Evolutionary conservation across 1,140 invertebrate species (phyloP).

Genomic region (Pogonus chalceus): DNA sequence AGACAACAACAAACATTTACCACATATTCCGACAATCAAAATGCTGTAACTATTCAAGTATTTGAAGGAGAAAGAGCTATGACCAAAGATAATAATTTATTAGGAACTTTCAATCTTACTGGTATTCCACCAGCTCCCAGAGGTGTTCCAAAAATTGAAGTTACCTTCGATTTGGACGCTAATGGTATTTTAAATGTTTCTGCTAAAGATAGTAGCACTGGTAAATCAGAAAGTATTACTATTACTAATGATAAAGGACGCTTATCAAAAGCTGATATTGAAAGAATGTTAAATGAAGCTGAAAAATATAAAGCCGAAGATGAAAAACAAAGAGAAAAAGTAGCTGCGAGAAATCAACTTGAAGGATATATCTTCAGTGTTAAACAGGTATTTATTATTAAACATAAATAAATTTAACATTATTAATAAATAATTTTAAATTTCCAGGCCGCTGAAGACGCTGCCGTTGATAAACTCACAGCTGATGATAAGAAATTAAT

Average conservation of each 20-base stretch:
- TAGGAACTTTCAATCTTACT: conserved; percentile 59
- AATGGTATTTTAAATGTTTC: conserved; percentile 74
- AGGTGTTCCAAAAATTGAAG: conserved; percentile 87
- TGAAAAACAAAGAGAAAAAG: conserved; percentile 51
- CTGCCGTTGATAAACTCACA: conserved; percentile 49
- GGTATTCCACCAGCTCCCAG: conserved; percentile 68
- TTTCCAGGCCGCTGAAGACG: conserved; percentile 50
- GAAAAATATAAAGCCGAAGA: conserved; percentile 61
- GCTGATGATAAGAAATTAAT: conserved; percentile 50
- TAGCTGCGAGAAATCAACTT: conserved; percentile 66
- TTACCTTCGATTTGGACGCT: conserved; percentile 69
- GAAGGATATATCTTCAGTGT: conserved; percentile 76
- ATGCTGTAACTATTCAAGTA: conserved; percentile 67
- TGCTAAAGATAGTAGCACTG: conserved; percentile 67
- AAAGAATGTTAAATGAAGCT: conserved; percentile 78
- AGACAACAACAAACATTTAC: conserved; percentile 56
- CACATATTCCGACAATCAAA: conserved; percentile 56
- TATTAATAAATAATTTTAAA: not conserved
- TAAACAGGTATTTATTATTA: conserved; percentile 46
- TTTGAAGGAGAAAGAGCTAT: conserved; percentile 50
- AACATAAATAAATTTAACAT: not conserved
- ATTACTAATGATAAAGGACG: conserved; percentile 92
- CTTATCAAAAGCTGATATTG: conserved; percentile 82
- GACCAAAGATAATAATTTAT: conserved; percentile 58
- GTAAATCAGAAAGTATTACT: conserved; percentile 64